Evolutionary conservation across 1,140 invertebrate species (phyloP).

Genomic region (Phortica variegata): DNA sequence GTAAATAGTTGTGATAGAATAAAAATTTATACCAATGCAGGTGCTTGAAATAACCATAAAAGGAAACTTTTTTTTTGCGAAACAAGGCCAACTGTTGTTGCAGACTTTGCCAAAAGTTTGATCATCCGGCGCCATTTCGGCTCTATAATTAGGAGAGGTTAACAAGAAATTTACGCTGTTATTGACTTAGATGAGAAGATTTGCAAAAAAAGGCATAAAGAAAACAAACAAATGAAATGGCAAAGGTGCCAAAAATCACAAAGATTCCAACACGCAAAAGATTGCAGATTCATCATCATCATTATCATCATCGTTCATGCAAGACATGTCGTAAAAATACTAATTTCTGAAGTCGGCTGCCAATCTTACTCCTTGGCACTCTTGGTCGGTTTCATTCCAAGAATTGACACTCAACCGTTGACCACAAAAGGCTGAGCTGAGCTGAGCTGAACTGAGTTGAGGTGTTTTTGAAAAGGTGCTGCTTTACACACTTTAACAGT

Average conservation of each 20-base stretch:
- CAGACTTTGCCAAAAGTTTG: too few relatives aligned
- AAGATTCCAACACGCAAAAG: constrained; percentile 9
- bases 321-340: too few relatives aligned
- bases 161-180: constrained; percentile 42
- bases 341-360: too few relatives aligned
- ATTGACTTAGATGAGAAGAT: background rate
- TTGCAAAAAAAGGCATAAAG: too few relatives aligned
- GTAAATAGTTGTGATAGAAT: constrained; percentile 47
- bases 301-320: too few relatives aligned
- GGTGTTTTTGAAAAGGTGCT: too few relatives aligned
- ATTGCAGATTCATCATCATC: too few relatives aligned
- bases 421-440: too few relatives aligned
- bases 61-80: background rate
- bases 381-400: constrained; percentile 19
- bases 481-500: background rate
- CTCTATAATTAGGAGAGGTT: constrained; percentile 19
- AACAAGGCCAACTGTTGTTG: too few relatives aligned
- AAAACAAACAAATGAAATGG: too few relatives aligned
- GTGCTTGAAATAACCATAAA: constrained; percentile 40
- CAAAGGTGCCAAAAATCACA: constrained; percentile 8
- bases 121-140: background rate
- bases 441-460: too few relatives aligned
- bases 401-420: constrained; percentile 51
- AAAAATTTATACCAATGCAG: constrained; percentile 12
- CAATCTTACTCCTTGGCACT: too few relatives aligned